phyloP scores from a whole-genome alignment of 2,113 vertebrate species.

The Boulengeromyrus knoepffleri region DNA sequence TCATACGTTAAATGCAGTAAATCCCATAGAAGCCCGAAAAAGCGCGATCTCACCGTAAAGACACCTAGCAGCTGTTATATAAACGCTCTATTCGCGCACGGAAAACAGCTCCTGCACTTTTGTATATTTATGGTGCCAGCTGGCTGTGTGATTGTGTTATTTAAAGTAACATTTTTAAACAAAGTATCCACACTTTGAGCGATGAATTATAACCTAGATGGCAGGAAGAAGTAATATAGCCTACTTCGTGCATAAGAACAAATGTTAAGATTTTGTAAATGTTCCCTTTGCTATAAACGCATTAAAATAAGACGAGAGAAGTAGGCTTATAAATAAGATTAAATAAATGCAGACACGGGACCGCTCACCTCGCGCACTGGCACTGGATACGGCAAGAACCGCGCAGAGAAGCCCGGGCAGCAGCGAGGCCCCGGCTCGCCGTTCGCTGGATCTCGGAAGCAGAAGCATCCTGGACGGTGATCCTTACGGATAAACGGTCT shows the following conservation, averaged over 20 bases:
- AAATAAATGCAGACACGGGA: neutral
- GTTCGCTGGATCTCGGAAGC: neutral
- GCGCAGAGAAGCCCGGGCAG: neutral
- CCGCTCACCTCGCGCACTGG: neutral
- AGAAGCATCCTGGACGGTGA: neutral
- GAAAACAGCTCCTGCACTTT: neutral
- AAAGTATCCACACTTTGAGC: neutral
- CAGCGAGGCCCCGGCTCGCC: neutral
- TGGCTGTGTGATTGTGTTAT: neutral
- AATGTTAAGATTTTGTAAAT: neutral
- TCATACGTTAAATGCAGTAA: neutral
- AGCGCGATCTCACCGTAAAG: neutral
- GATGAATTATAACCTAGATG: neutral
- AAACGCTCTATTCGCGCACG: neutral
- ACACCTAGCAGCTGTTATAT: neutral
- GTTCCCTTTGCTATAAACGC: neutral
- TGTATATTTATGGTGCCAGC: neutral
- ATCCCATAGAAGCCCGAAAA: neutral
- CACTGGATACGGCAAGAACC: neutral
- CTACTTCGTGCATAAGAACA: neutral
- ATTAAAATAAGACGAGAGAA: neutral
- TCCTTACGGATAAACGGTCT: neutral
- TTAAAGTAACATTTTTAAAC: neutral
- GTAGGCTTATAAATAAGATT: neutral
- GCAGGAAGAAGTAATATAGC: neutral